Evolutionary conservation across 2,888 invertebrate genomes (phyloP).

Genomic region (Eristalinus aeneus): DNA sequence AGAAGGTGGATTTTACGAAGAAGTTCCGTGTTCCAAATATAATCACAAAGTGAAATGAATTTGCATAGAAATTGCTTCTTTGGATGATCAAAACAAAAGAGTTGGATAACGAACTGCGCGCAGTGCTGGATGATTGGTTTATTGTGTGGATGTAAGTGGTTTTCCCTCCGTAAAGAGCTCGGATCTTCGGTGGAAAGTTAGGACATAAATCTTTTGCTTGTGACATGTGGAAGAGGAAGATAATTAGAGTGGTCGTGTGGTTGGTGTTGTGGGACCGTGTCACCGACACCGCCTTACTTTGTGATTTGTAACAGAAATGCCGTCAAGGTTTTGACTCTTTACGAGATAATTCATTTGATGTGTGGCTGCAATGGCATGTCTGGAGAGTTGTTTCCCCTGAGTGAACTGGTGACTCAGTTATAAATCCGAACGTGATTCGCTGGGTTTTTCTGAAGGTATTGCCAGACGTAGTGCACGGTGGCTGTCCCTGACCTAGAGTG

Average conservation of each 20-base stretch:
- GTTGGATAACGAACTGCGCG: conserved; percentile 39
- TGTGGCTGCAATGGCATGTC: not conserved
- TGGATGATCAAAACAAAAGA: conserved; percentile 38
- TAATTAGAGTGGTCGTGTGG: not conserved
- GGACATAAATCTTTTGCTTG: conserved; percentile 12
- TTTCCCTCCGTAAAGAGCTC: conserved; percentile 41
- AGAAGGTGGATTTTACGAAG: conserved; percentile 48
- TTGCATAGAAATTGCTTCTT: conserved; percentile 37
- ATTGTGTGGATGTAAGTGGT: conserved; percentile 2
- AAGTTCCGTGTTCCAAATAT: conserved; percentile 63
- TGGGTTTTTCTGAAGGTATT: conserved; percentile 1
- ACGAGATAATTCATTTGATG: not conserved
- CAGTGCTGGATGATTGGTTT: conserved; percentile 6
- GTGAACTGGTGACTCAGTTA: not conserved
- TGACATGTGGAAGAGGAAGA: conserved; percentile 1
- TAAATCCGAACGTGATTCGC: not conserved
- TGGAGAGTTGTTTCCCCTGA: not conserved
- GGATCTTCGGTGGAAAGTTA: conserved; percentile 26
- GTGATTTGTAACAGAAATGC: not conserved
- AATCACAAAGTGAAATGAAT: conserved; percentile 27
- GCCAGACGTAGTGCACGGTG: not conserved
- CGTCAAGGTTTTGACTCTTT: not conserved
- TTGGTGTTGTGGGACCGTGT: not conserved
- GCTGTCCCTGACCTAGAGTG: conserved; percentile 5
- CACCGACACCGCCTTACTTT: not conserved